Evolutionary conservation across 2,888 invertebrate genomes (phyloP).

Genomic region (Agrochola litura): DNA sequence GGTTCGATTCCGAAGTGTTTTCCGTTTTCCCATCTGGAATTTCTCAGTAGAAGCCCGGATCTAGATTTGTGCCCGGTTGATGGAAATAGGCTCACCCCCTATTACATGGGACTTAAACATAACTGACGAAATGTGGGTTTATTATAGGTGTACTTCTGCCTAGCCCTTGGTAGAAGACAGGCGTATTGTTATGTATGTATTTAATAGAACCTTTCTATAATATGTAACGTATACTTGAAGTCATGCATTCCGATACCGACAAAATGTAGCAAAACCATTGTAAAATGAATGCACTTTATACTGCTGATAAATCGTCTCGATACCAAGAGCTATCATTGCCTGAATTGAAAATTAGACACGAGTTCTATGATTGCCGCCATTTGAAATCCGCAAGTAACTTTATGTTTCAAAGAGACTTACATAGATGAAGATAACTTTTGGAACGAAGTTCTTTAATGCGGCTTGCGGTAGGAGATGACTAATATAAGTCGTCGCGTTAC

Average conservation of each 20-base stretch:
- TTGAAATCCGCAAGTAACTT: neutral
- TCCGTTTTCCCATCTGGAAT: too few relatives aligned
- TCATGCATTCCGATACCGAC: neutral
- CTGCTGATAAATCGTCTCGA: slow-evolving; percentile 11
- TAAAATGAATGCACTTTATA: slow-evolving; percentile 17
- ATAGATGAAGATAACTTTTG: neutral
- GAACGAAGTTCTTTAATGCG: too few relatives aligned
- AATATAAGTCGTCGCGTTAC: too few relatives aligned
- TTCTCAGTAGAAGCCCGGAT: too few relatives aligned
- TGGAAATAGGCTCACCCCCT: neutral
- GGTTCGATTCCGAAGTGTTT: too few relatives aligned
- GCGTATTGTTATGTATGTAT: too few relatives aligned
- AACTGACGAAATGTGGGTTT: too few relatives aligned
- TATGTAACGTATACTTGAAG: too few relatives aligned
- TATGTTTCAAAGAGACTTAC: neutral
- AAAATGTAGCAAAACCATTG: slow-evolving; percentile 5
- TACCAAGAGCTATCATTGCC: slow-evolving; percentile 6
- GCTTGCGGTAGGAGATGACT: too few relatives aligned
- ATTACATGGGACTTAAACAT: too few relatives aligned
- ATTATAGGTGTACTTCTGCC: neutral
- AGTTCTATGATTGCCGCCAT: slow-evolving; percentile 3
- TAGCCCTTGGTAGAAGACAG: too few relatives aligned
- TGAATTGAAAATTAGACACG: slow-evolving; percentile 8
- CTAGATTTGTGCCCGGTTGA: neutral
- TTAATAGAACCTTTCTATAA: too few relatives aligned